These are phyloP conservation scores for Gisinianus flammeolus DNA, from an alignment of 2,888 invertebrate species.

Conservation along the genomic window DNA sequence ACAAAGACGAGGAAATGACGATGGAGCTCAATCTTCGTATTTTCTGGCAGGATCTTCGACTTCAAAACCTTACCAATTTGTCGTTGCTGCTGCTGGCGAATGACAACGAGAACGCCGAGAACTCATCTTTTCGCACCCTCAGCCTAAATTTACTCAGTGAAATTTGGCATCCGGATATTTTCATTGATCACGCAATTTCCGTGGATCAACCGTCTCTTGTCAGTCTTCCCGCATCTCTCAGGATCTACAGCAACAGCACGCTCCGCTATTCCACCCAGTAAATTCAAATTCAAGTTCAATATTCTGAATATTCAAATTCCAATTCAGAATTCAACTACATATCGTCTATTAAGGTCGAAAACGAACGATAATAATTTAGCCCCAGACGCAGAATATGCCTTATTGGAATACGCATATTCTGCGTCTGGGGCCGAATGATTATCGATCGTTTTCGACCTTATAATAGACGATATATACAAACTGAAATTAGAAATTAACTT, in stretches of 20 bases:
- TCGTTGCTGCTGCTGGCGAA: neutral
- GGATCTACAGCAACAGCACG: neutral
- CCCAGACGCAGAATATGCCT: neutral
- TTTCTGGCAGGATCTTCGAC: neutral
- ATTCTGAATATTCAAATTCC: neutral
- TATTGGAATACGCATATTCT: too few species aligned
- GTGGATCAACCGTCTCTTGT: neutral
- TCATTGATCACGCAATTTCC: slow-evolving; percentile 4
- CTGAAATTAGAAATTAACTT: too few species aligned
- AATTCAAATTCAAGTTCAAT: neutral
- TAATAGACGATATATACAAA: too few species aligned
- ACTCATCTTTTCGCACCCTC: neutral
- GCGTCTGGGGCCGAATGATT: too few species aligned
- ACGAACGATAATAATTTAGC: too few species aligned
- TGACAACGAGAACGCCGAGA: neutral
- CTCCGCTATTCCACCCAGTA: slow-evolving; percentile 8
- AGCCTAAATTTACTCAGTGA: neutral
- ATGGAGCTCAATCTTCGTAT: slow-evolving; percentile 6
- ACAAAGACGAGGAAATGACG: slow-evolving; percentile 6
- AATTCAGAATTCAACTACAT: neutral
- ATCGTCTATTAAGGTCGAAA: too few species aligned
- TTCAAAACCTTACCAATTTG: neutral
- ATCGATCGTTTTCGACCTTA: too few species aligned
- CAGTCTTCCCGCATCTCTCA: neutral
- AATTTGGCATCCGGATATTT: too few species aligned